Base-by-base conservation (phyloP, 2,113 vertebrate genomes). In the Catharus bicknelli region DNA sequence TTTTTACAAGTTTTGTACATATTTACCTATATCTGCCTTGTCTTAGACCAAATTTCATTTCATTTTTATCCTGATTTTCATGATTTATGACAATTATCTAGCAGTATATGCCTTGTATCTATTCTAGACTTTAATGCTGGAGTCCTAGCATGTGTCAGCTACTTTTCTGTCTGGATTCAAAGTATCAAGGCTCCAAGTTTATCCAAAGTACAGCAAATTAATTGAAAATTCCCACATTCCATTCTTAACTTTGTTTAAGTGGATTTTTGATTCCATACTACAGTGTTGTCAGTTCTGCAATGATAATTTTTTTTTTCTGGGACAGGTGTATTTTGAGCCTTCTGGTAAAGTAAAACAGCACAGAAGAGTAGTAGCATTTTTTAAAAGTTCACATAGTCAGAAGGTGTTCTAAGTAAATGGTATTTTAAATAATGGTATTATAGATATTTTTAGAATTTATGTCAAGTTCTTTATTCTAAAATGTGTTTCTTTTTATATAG, bases 401-500 rank as follows among this genome's bases (percentile, higher is more conserved):
- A 91, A 68, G 11, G 18, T 3, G 1, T 76, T 76, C 22, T 21
- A 47, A 69, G 9, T 54, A 69, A 73, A 61, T 32, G 5, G 4
- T 70, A 42, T 83, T 79, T 88, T 21, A 77, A 83, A 36, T 36
- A 36, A 36, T 36, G 34, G 34, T 36, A 36, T 36, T 36, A 36
- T 36, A 36, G 34, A 36, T 36, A 36, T 36, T 85, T 94, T 83
- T 22, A 54, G 26, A 40, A 88, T 85, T 70, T 45, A 29, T 51
- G 25, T 23, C 27, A 84, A 38, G 14, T 48, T 57, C 11, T 72
- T 50, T 85, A 21, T 80, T 89, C 53, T 82, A 62, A 90, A 87
- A 83, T 48, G 11, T 95, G 16, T 96, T 78, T 96, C 10, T 96
- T 90, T 96, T 96, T 88, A 30, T 95, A 88, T 97, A 99, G 99